Conservation (phyloP, 2,797 vertebrate species). For the Melopsittacus undulatus region DNA sequence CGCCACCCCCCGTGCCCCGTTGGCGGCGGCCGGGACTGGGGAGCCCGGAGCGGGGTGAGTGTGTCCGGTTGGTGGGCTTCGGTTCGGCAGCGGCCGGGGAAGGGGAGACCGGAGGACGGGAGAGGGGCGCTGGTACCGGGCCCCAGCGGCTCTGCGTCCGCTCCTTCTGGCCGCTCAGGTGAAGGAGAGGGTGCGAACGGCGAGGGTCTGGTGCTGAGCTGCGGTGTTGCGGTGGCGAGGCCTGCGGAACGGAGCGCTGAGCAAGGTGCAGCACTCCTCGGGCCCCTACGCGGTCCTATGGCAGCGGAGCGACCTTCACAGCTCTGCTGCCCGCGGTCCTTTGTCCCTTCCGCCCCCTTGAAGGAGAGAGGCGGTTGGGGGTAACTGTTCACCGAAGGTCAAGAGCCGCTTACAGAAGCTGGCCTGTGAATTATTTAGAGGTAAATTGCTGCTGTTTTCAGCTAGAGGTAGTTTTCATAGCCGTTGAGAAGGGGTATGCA, state of each 20-base stretch:
- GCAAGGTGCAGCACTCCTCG: background rate
- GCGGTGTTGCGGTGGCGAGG: background rate
- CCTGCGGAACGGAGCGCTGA: background rate
- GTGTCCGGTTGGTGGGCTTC: background rate
- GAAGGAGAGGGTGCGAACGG: background rate
- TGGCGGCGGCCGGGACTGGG: background rate
- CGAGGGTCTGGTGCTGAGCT: background rate
- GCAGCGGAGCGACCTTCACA: conserved; percentile 69
- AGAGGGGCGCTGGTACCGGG: background rate
- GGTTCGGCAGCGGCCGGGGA: background rate
- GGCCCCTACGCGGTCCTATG: background rate
- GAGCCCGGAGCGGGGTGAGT: background rate
- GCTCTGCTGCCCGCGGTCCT: background rate
- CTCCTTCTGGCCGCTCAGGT: background rate
- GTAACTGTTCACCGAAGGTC: background rate
- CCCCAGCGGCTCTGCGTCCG: background rate
- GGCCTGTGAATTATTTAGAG: background rate
- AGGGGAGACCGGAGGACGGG: background rate
- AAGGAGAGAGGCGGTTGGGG: background rate
- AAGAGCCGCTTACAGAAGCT: background rate
- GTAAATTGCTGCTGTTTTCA: background rate
- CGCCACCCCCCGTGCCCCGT: background rate
- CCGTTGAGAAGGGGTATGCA: background rate
- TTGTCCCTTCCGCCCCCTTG: background rate
- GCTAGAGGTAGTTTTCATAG: background rate